Percentiles rank a stretch among this genome's conserved stretches.
Conservation (phyloP, 2,797 vertebrate genomes). For the Coccyzus lansbergi region DNA sequence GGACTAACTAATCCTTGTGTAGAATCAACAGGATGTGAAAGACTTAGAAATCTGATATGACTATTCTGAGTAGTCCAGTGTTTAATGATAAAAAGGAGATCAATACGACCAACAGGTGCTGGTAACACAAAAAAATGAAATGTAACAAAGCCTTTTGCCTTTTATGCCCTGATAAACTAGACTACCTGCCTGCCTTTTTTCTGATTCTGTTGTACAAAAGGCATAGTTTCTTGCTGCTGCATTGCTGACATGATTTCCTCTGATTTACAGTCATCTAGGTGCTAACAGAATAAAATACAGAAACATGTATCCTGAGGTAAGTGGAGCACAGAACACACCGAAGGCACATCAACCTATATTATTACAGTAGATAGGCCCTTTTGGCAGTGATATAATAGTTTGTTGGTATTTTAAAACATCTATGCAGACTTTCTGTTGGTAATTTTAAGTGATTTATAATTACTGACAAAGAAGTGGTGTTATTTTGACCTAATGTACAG, state of each 20-base stretch:
- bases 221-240: not conserved
- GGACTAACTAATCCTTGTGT: slow-evolving; percentile 12
- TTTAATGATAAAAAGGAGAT: not conserved
- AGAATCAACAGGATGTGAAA: not conserved
- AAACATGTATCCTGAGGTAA: not conserved
- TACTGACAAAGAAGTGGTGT: not conserved
- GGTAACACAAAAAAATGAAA: not conserved
- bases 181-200: not conserved
- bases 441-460: not conserved
- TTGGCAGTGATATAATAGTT: not conserved
- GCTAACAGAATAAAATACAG: not conserved
- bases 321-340: not conserved
- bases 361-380: not conserved
- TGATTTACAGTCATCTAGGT: not conserved
- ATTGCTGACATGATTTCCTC: not conserved
- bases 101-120: not conserved
- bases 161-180: not conserved
- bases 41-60: slow-evolving; percentile 8
- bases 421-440: not conserved
- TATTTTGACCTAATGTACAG: not conserved
- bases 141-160: not conserved
- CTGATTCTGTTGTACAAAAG: not conserved
- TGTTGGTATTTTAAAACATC: not conserved
- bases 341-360: not conserved
- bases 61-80: not conserved